These are phyloP conservation scores for Liasis olivaceus DNA, from an alignment of 2,797 vertebrate species.

Conservation along the genomic window DNA sequence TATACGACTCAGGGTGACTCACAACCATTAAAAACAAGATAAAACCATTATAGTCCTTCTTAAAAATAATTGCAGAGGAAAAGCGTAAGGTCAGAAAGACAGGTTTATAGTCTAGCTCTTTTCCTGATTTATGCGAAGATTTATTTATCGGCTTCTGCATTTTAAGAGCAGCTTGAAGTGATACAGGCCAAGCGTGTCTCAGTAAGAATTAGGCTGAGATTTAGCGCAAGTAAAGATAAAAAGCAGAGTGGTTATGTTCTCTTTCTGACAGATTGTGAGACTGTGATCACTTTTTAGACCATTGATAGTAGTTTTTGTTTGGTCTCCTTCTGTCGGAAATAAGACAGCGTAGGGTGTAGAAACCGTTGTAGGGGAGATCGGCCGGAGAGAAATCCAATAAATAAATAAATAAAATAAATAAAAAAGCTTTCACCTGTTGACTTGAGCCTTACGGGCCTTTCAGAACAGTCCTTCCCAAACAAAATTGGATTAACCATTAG, in stretches of 20 bases:
- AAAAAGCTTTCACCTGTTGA: not conserved
- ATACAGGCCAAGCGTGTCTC: not conserved
- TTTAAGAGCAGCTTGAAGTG: not conserved
- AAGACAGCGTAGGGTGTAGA: not conserved
- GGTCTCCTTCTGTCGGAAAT: not conserved
- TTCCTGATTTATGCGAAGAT: not conserved
- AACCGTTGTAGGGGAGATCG: no score
- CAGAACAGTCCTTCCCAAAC: not conserved
- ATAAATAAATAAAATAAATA: no score
- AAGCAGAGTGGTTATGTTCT: not conserved
- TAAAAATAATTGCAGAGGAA: not conserved
- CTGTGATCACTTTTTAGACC: not conserved
- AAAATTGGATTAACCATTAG: slow-evolving; percentile 19
- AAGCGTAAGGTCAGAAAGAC: not conserved
- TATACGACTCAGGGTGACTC: not conserved
- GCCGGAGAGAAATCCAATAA: no score
- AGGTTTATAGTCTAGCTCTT: not conserved
- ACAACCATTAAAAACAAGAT: not conserved
- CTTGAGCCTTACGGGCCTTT: not conserved
- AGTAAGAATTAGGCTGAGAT: not conserved
- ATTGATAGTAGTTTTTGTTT: not conserved
- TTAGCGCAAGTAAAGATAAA: not conserved
- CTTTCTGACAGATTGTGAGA: not conserved
- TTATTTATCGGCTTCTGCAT: not conserved
- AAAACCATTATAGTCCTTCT: not conserved